phyloP scores from a whole-genome alignment of 2,797 vertebrate species.

The Phoebastria nigripes region DNA sequence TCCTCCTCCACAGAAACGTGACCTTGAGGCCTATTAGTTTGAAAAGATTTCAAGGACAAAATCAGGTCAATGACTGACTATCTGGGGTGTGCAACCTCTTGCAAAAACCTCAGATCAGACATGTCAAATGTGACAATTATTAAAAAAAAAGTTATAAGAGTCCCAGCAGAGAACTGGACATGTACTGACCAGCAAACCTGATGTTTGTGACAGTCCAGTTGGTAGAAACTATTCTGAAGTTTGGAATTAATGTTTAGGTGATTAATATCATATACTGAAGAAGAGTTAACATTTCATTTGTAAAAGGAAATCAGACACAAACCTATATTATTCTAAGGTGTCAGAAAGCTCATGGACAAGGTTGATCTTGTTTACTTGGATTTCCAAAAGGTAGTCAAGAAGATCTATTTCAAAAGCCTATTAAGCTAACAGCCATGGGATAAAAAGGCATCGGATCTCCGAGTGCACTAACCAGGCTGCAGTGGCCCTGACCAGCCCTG shows the following conservation, averaged over 20 bases:
- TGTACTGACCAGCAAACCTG: neutral
- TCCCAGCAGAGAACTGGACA: neutral
- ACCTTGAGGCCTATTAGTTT: neutral
- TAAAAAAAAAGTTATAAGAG: neutral
- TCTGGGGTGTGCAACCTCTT: neutral
- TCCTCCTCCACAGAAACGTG: neutral
- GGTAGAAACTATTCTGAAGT: neutral
- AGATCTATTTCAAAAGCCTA: neutral
- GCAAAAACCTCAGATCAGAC: neutral
- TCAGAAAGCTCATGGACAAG: neutral
- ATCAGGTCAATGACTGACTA: neutral
- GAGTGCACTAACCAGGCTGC: neutral
- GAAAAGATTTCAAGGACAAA: neutral
- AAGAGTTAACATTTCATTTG: neutral
- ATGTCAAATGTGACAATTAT: neutral
- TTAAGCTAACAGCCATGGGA: neutral
- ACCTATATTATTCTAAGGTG: neutral
- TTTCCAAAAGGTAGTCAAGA: neutral
- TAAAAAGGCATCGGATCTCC: neutral
- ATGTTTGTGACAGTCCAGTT: neutral
- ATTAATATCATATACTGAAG: neutral
- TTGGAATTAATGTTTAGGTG: neutral
- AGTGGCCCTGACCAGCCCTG: neutral
- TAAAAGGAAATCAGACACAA: neutral
- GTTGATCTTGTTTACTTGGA: neutral